Conservation (phyloP, 1,140 invertebrate species). For the Pantala flavescens region DNA sequence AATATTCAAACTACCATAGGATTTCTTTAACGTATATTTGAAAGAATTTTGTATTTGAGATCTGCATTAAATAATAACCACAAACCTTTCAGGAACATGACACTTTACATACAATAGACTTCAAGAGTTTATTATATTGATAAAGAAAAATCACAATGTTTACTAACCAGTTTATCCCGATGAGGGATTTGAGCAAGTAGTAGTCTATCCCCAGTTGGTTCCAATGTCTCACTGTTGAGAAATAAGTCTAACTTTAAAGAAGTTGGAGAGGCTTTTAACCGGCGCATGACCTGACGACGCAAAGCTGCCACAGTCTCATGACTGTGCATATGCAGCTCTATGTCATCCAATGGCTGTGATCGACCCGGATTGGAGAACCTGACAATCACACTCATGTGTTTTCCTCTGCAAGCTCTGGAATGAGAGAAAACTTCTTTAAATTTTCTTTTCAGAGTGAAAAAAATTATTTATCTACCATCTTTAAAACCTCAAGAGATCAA, state of each 20-base stretch:
- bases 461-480: too few relatives aligned
- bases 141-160: too few relatives aligned
- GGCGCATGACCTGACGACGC: slow-evolving; percentile 59
- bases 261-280: slow-evolving; percentile 56
- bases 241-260: slow-evolving; percentile 80
- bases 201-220: slow-evolving; percentile 75
- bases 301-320: slow-evolving; percentile 85
- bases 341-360: slow-evolving; percentile 68
- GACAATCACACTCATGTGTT: slow-evolving; percentile 76
- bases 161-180: slow-evolving; percentile 76
- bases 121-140: too few relatives aligned
- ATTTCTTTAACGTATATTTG: too few relatives aligned
- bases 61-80: too few relatives aligned
- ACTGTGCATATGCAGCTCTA: slow-evolving; percentile 85
- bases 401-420: slow-evolving; percentile 71
- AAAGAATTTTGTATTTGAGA: too few relatives aligned
- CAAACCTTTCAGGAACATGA: too few relatives aligned
- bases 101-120: too few relatives aligned
- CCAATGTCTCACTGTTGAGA: slow-evolving; percentile 78
- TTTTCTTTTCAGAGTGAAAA: too few relatives aligned
- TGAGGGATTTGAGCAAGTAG: slow-evolving; percentile 77
- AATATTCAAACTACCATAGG: too few relatives aligned
- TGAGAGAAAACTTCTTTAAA: slow-evolving; percentile 15
- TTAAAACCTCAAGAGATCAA: too few relatives aligned
- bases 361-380: slow-evolving; percentile 82